phyloP scores from a whole-genome alignment of 2,888 invertebrate genomes.

The Dasypolia templi region DNA sequence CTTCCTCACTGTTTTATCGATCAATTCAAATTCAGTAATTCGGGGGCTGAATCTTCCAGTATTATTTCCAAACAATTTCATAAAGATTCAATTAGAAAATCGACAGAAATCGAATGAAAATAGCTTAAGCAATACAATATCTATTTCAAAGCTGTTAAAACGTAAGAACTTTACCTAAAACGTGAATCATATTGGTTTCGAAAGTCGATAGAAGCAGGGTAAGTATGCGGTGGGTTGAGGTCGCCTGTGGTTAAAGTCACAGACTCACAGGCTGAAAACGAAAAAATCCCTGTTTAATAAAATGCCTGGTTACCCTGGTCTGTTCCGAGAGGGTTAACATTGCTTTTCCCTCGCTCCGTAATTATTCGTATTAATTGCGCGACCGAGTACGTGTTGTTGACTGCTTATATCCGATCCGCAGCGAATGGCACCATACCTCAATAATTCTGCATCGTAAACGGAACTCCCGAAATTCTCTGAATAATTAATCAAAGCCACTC shows the following conservation, averaged over 20 bases:
- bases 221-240: slow-evolving; percentile 39
- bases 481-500: slow-evolving; percentile 46
- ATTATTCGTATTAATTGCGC: slow-evolving; percentile 50
- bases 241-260: slow-evolving; percentile 14
- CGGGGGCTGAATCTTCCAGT: no score
- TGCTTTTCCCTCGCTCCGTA: slow-evolving; percentile 3
- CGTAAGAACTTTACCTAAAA: slow-evolving; percentile 10
- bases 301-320: not conserved
- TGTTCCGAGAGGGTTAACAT: slow-evolving; percentile 17
- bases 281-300: not conserved
- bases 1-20: slow-evolving; percentile 6
- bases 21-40: not conserved
- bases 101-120: not conserved
- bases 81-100: not conserved
- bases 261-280: not conserved
- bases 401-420: slow-evolving; percentile 27
- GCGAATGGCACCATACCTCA: slow-evolving; percentile 35
- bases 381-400: slow-evolving; percentile 12
- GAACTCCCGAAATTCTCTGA: slow-evolving; percentile 20
- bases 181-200: slow-evolving; percentile 69
- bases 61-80: not conserved
- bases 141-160: slow-evolving; percentile 12
- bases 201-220: slow-evolving; percentile 67
- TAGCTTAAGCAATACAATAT: not conserved
- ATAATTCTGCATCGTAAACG: slow-evolving; percentile 35